Base-by-base conservation (phyloP, 2,113 vertebrate genomes). In the Vicugna pacos region DNA sequence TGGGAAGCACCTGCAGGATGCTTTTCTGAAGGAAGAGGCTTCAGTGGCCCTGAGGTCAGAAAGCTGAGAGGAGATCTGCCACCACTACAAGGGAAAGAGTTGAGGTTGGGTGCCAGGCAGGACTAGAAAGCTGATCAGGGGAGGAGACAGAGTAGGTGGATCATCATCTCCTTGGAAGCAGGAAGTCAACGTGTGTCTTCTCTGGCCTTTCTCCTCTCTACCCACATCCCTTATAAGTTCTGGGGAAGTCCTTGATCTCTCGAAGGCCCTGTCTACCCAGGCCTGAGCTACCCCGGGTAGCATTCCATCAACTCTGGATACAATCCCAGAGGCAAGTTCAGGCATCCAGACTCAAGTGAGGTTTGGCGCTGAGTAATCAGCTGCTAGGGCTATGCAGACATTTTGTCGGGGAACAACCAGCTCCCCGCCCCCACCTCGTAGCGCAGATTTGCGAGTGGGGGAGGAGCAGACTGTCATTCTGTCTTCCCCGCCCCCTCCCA, bases 271-370 rank as follows among this genome's bases (percentile, higher is more conserved):
- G 16, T 97, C 95, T 96, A 91, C 86, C 94, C 96, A 94, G 96
- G 96, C 93, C 79, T 97, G 75, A 87, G 89, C 96, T 96, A 97
- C 95, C 73, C 73, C 77, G 75, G 94, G 96, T 97, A 97, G 73
- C 97, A 98, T 98, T 98, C 97, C 98, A 98, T 76, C 42, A 93
- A 92, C 95, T 95, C 97, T 97, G 96, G 97, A 98, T 96, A 89
- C 86, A 80, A 95, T 97, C 98, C 98, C 97, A 98, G 83, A 93
- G 96, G 94, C 98, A 98, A 97, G 97, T 94, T 96, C 94, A 80
- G 97, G 93, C 97, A 97, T 76, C 89, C 82, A 79, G 65, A 91
- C 93, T 83, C 93, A 20, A 93, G 6, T 60, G 95, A 93, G 96
- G 85, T 90, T 89, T 69, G 75, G 93, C 93, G 89, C 97, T 98